Conservation (phyloP, 1,140 invertebrate species). For the Pinna nobilis region DNA sequence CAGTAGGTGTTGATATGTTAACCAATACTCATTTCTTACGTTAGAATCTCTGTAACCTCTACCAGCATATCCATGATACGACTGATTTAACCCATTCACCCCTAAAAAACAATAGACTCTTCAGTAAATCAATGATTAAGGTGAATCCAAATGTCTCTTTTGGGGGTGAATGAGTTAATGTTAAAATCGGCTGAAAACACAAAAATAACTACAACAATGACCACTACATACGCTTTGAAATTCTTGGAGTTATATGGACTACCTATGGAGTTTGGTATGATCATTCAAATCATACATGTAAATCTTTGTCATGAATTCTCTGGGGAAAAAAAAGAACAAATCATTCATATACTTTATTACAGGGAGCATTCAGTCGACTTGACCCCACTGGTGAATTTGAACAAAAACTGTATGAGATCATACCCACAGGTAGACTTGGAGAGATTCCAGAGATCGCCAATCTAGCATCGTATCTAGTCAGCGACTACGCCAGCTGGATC, state of each 20-base stretch:
- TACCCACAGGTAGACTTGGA: conserved; percentile 77
- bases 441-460: conserved; percentile 78
- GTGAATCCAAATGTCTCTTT: too few species aligned
- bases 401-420: conserved; percentile 60
- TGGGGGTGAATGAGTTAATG: too few species aligned
- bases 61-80: too few species aligned
- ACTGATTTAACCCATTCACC: too few species aligned
- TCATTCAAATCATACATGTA: neutral
- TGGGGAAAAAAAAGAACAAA: conserved; percentile 50
- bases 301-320: neutral
- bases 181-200: too few species aligned
- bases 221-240: neutral
- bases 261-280: neutral
- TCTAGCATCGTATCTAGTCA: conserved; percentile 77
- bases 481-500: conserved; percentile 79
- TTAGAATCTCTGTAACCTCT: too few species aligned
- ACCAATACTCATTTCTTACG: too few species aligned
- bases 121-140: too few species aligned
- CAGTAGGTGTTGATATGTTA: too few species aligned
- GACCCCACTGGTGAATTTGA: conserved; percentile 77
- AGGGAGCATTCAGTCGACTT: conserved; percentile 77
- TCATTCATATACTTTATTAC: conserved; percentile 13
- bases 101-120: too few species aligned
- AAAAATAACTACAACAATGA: too few species aligned
- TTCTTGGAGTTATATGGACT: neutral